A percentile compares a stretch with the other conserved stretches of the same genome.
Evolutionary conservation across 2,797 vertebrate genomes (phyloP).

Genomic region (Chaetodon trifasciatus): DNA sequence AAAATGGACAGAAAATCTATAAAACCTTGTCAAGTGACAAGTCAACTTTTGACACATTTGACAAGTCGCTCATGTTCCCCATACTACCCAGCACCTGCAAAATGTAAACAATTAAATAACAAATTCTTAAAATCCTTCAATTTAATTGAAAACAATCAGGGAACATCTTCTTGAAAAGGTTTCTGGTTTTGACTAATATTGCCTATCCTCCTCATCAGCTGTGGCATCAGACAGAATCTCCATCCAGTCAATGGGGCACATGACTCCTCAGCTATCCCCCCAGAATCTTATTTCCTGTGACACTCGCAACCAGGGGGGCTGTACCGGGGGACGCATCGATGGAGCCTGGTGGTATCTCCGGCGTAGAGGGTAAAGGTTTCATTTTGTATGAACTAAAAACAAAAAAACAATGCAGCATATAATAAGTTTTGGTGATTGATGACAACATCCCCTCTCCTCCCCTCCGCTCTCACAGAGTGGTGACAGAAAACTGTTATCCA

Average conservation of each 20-base stretch:
- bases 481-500: constrained; percentile 95
- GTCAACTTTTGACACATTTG: background rate
- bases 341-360: constrained; percentile 98
- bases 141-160: background rate
- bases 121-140: background rate
- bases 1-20: background rate
- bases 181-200: too few relatives aligned
- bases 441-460: background rate
- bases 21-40: background rate
- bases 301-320: constrained; percentile 94
- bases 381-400: background rate
- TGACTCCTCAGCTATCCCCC: constrained; percentile 94
- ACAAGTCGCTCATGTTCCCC: background rate
- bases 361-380: constrained; percentile 87
- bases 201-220: constrained; percentile 76
- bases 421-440: background rate
- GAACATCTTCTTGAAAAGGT: background rate
- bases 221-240: constrained; percentile 97
- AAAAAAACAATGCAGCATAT: background rate
- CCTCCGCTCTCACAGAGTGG: constrained; percentile 86
- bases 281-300: constrained; percentile 97
- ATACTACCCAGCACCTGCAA: background rate
- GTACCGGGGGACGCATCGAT: constrained; percentile 91
- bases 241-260: constrained; percentile 98
- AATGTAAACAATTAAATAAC: background rate